phyloP scores from a whole-genome alignment of 1,140 invertebrate genomes.

The Drosophila subpulchrella region DNA sequence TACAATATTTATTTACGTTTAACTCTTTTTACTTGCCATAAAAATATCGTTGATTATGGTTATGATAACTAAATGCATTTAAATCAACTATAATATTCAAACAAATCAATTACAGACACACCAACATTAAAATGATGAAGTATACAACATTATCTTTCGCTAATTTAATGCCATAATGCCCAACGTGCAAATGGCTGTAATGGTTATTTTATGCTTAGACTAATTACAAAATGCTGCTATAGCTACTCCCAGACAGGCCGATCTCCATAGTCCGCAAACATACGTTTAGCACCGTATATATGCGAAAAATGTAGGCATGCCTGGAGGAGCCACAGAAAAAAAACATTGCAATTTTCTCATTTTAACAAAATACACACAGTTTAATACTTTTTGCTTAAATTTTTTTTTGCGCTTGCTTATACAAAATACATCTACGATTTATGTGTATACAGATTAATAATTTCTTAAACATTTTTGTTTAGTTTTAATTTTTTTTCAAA shows the following conservation, averaged over 20 bases:
- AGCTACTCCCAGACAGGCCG: constrained; percentile 21
- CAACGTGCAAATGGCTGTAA: constrained; percentile 23
- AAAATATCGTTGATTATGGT: constrained; percentile 61
- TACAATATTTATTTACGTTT: constrained; percentile 20
- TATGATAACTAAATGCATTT: constrained; percentile 55
- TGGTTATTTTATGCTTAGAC: constrained; percentile 37
- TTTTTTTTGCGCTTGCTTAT: constrained; percentile 46
- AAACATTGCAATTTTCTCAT: constrained; percentile 30
- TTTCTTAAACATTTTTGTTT: constrained; percentile 47
- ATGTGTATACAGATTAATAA: constrained; percentile 58
- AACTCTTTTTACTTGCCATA: constrained; percentile 34
- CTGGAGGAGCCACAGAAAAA: constrained; percentile 28
- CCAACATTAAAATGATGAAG: constrained; percentile 22
- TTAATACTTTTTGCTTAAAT: constrained; percentile 54
- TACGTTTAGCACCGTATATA: background rate
- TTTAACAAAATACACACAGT: constrained; percentile 43
- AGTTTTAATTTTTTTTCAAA: constrained; percentile 57
- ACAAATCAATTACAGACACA: constrained; percentile 46
- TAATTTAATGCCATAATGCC: constrained; percentile 32
- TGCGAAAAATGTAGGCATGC: constrained; percentile 2
- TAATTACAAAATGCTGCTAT: constrained; percentile 49
- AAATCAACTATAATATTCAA: constrained; percentile 47
- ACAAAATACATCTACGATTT: constrained; percentile 54
- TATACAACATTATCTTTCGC: constrained; percentile 31
- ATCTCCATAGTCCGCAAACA: constrained; percentile 15